Percentiles rank a stretch among this genome's conserved stretches.
Conservation (phyloP, 1,140 invertebrate species). For the Goniozus legneri region DNA sequence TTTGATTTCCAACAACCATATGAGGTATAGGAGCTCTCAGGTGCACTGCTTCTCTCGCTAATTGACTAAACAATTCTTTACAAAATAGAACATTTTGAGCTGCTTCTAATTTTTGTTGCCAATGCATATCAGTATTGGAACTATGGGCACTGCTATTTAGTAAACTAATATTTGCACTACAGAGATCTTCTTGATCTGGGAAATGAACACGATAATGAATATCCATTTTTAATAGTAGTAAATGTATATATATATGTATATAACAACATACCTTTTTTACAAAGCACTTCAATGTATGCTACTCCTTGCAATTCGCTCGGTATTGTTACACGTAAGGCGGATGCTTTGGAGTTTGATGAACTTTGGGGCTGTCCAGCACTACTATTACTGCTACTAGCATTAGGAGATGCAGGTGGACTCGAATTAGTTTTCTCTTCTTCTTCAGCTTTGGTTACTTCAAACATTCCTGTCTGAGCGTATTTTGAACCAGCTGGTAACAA, state of each 20-base stretch:
- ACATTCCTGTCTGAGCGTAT: slow-evolving; percentile 89
- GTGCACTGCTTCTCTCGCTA: slow-evolving; percentile 92
- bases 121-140: slow-evolving; percentile 75
- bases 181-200: slow-evolving; percentile 78
- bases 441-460: slow-evolving; percentile 94
- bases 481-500: slow-evolving; percentile 72
- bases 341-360: slow-evolving; percentile 56
- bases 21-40: slow-evolving; percentile 89
- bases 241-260: not conserved
- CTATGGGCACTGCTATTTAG: slow-evolving; percentile 67
- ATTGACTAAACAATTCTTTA: slow-evolving; percentile 92
- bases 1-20: slow-evolving; percentile 95
- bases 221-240: not conserved
- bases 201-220: slow-evolving; percentile 5
- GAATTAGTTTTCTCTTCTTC: slow-evolving; percentile 63
- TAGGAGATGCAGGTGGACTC: slow-evolving; percentile 58
- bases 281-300: slow-evolving; percentile 92
- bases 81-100: slow-evolving; percentile 97
- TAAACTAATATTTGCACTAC: slow-evolving; percentile 73
- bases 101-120: slow-evolving; percentile 92
- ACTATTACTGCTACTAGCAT: slow-evolving; percentile 22
- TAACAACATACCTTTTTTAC: slow-evolving; percentile 73
- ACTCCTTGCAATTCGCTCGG: slow-evolving; percentile 92
- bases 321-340: slow-evolving; percentile 86
- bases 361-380: slow-evolving; percentile 24